Conservation (phyloP, 2,888 invertebrate genomes). For the Strigamia crassipes region DNA sequence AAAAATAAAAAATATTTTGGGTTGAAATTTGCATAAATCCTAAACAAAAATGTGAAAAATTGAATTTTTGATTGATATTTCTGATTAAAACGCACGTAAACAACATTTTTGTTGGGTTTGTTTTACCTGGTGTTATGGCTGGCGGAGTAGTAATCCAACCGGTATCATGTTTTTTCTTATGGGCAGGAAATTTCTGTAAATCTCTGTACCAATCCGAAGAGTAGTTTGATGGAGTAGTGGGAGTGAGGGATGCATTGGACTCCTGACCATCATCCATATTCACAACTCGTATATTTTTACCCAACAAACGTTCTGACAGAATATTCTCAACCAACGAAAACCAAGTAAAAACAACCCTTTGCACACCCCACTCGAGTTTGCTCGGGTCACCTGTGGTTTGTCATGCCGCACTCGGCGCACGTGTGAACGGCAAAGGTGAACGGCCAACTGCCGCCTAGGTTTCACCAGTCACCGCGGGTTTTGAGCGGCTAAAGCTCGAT, state of each 20-base stretch:
- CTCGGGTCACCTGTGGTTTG: background rate
- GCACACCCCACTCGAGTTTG: background rate
- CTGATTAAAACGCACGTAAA: background rate
- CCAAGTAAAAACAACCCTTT: background rate
- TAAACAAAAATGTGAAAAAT: background rate
- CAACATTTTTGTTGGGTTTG: background rate
- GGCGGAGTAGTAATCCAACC: constrained; percentile 50
- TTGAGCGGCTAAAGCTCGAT: constrained; percentile 26
- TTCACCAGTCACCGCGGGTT: constrained; percentile 36
- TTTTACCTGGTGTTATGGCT: constrained; percentile 44
- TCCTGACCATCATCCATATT: constrained; percentile 35
- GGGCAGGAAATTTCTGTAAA: constrained; percentile 50
- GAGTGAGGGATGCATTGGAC: constrained; percentile 41
- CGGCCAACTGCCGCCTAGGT: background rate
- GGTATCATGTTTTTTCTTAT: constrained; percentile 50
- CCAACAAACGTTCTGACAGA: background rate
- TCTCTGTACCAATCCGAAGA: constrained; percentile 51
- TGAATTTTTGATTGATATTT: background rate
- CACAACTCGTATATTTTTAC: background rate
- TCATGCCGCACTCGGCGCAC: constrained; percentile 23
- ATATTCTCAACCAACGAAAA: background rate
- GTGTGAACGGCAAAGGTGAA: constrained; percentile 13
- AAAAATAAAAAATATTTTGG: too few relatives aligned
- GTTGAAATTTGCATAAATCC: background rate
- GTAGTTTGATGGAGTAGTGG: constrained; percentile 46